Base-by-base conservation (phyloP, 2,888 invertebrate species). In the Apoda limacodes region DNA sequence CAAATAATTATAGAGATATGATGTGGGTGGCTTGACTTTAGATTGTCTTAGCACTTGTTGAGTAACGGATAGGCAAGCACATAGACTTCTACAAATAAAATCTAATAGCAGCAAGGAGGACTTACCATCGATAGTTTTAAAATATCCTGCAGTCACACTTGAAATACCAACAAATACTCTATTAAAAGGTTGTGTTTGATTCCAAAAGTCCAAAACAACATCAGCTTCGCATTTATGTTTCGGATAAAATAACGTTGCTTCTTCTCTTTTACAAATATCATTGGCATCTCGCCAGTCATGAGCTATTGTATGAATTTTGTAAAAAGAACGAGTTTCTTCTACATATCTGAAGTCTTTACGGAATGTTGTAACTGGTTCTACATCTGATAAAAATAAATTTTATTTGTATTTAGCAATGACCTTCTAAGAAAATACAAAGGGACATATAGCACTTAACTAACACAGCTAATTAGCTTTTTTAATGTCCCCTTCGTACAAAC, bases 271-370 rank as follows among this genome's bases (percentile, higher is more conserved):
- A 34, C 74, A 75, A n/a, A 37, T 42, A 3, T 36, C 46, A 36
- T 59, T 62, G 0, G 70, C 71, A 1, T 61, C 57, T 4, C 43
- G 22, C 70, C 70, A 75, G 5, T 43, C 45, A 32, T 49, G 57
- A 3, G 50, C n/a, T n/a, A n/a, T n/a, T n/a, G n/a, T n/a, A n/a
- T n/a, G n/a, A n/a, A n/a, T n/a, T n/a, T n/a, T n/a, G 46, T 72
- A 75, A 32, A 72, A 75, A 34, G 57, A 55, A 4, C 53, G 28
- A 4, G 55, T 46, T 0, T 35, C 37, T 9, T 60, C 52, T 31
- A 69, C 26, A 34, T 50, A 72, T 5, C 30, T 53, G 41, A 71
- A 75, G 43, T 74, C 72, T 19, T 55, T 60, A 3, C 72, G 58
- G 39, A 63, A 63, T 26, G 52, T 59, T n/a, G 48, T 42, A 22